Evolutionary conservation across 1,140 invertebrate species (phyloP), one percentile per base, ranked within the genome.

Genomic region (Prorops nasuta): DNA sequence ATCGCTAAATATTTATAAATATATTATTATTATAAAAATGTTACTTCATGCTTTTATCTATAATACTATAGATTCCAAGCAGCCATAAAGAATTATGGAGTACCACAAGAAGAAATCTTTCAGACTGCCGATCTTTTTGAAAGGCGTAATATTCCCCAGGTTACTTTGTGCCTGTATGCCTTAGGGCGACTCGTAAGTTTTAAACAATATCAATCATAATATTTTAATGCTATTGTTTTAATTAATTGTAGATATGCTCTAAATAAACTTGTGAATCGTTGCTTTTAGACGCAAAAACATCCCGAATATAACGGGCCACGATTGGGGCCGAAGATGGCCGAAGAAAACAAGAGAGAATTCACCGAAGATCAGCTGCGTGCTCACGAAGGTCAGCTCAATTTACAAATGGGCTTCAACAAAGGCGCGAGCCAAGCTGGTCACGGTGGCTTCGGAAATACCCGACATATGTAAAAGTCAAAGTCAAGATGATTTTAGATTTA

Each of bases 121-220:
- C 96, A 98, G 79, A 98, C 96, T 0, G 95, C 96, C 22, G 96
- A 98, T 81, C 80, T 99, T 4, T 98, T 96, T 71, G 96, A 98
- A 74, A 88, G 86, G 68, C 86, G 96, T 63, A 98, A 98, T 80
- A 95, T 98, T 76, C 85, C 92, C 44, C 94, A 97, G 84, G 96
- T 98, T 34, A 93, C 92, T 1, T 81, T 95, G 35, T 94, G 91
- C 64, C 78, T 97, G 14, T 94, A 93, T 63, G 84, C 94, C 2
- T 80, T 97, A 32, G 93, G 87, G 17, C 85, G 94, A 80, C 86
- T 91, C 49, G 94, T 97, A 83, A 90, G 91, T 86, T 56, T 39
- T 21, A n/a, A n/a, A n/a, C n/a, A n/a, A n/a, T n/a, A 35, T 31
- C 51, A n/a, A 36, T 2, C 6, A 1, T 44, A 45, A 36, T 44